These are phyloP conservation scores for Drosophila kambysellisi DNA, from an alignment of 2,888 invertebrate species.

Conservation along the genomic window DNA sequence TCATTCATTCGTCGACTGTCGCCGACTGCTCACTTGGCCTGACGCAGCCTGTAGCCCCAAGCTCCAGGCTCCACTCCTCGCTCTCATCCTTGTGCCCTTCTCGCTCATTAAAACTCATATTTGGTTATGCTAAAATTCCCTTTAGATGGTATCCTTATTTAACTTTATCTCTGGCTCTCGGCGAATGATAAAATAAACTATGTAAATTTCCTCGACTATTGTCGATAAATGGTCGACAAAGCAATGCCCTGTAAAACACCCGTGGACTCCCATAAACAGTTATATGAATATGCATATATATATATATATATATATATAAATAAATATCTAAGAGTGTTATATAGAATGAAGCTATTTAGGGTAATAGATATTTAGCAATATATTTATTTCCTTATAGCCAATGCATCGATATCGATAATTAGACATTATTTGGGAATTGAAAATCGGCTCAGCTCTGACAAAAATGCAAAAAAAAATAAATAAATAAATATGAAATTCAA, in stretches of 20 bases:
- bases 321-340: background rate
- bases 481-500: background rate
- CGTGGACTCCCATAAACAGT: background rate
- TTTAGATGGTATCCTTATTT: slow-evolving; percentile 51
- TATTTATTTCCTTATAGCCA: background rate
- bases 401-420: background rate
- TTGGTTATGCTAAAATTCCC: slow-evolving; percentile 32
- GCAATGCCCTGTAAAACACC: background rate
- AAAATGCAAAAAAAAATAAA: background rate
- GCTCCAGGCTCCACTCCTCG: background rate
- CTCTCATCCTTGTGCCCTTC: background rate
- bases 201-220: background rate
- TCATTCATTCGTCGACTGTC: slow-evolving; percentile 34
- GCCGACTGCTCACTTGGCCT: slow-evolving; percentile 25
- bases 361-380: background rate
- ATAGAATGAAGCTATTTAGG: background rate
- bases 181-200: slow-evolving; percentile 15
- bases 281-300: background rate
- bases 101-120: slow-evolving; percentile 20
- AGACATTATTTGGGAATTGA: background rate
- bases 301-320: background rate
- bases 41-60: background rate
- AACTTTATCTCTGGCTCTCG: slow-evolving; percentile 31
- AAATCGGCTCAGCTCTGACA: background rate
- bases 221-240: background rate